phyloP scores from a whole-genome alignment of 2,888 invertebrate species.

The Mesorhabditis sp. region DNA sequence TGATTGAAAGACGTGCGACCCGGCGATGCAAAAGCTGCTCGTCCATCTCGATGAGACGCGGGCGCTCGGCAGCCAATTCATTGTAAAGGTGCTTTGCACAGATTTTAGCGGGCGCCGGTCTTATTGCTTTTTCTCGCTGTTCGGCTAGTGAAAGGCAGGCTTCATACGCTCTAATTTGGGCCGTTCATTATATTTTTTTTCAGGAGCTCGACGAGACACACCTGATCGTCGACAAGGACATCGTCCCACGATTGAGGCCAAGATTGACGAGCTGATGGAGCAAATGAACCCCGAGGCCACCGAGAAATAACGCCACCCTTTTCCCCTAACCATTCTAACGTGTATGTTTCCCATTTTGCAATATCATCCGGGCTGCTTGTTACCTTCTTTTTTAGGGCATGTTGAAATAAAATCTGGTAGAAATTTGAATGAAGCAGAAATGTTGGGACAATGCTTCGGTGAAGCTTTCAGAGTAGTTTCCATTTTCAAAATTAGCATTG shows the following conservation, averaged over 20 bases:
- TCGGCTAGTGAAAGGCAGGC: background rate
- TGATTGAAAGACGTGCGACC: constrained; percentile 74
- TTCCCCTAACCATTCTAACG: background rate
- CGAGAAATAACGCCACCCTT: constrained; percentile 27
- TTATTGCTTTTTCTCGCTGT: background rate
- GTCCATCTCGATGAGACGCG: constrained; percentile 89
- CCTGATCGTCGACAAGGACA: constrained; percentile 89
- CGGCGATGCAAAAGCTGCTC: constrained; percentile 97
- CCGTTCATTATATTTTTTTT: background rate
- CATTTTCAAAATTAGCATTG: too few relatives aligned
- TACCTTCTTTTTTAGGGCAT: too few relatives aligned
- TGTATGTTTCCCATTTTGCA: too few relatives aligned
- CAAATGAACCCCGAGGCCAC: constrained; percentile 39
- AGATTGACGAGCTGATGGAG: constrained; percentile 85
- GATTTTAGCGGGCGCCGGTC: background rate
- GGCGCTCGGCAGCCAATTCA: constrained; percentile 86
- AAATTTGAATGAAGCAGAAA: too few relatives aligned
- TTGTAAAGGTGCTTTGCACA: constrained; percentile 69
- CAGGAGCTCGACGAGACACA: constrained; percentile 84
- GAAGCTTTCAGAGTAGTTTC: too few relatives aligned
- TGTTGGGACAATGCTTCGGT: too few relatives aligned
- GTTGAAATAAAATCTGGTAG: too few relatives aligned
- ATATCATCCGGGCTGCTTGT: too few relatives aligned
- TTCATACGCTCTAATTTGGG: background rate
- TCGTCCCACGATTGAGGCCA: constrained; percentile 78